Percentiles rank a stretch among this genome's conserved stretches.
These are phyloP conservation scores for Mylabris sibirica DNA, from an alignment of 2,888 invertebrate species.

Conservation along the genomic window DNA sequence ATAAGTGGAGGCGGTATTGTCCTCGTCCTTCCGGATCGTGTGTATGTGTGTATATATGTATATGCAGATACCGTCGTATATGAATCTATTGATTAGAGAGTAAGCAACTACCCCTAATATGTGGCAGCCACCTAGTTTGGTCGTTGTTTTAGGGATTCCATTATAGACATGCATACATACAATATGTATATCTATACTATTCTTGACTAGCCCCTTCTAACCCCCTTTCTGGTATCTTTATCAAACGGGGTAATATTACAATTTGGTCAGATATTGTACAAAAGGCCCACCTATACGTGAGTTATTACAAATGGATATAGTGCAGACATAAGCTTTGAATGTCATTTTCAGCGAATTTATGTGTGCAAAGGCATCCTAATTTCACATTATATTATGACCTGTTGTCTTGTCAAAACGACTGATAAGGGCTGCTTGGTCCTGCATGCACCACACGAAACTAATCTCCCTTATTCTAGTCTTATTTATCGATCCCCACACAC, in stretches of 20 bases:
- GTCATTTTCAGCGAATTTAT: conserved; percentile 43
- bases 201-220: conserved; percentile 42
- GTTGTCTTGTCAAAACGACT: conserved; percentile 25
- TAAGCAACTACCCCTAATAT: conserved; percentile 48
- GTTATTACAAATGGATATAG: conserved; percentile 39
- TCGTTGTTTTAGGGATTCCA: conserved; percentile 27
- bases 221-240: conserved; percentile 30
- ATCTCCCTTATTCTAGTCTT: background rate
- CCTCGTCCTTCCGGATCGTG: conserved; percentile 46
- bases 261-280: conserved; percentile 37
- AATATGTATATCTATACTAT: conserved; percentile 22
- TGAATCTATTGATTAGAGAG: conserved; percentile 58
- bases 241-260: conserved; percentile 45
- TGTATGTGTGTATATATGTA: too few relatives aligned
- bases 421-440: conserved; percentile 13
- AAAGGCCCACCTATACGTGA: conserved; percentile 37
- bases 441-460: background rate
- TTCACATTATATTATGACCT: conserved; percentile 34
- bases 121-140: conserved; percentile 44
- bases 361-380: conserved; percentile 39
- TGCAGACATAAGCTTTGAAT: conserved; percentile 39
- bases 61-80: conserved; percentile 58
- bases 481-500: background rate
- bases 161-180: background rate
- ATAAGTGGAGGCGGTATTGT: conserved; percentile 21